phyloP scores from a whole-genome alignment of 2,113 vertebrate genomes.

The Laticauda laticaudata region DNA sequence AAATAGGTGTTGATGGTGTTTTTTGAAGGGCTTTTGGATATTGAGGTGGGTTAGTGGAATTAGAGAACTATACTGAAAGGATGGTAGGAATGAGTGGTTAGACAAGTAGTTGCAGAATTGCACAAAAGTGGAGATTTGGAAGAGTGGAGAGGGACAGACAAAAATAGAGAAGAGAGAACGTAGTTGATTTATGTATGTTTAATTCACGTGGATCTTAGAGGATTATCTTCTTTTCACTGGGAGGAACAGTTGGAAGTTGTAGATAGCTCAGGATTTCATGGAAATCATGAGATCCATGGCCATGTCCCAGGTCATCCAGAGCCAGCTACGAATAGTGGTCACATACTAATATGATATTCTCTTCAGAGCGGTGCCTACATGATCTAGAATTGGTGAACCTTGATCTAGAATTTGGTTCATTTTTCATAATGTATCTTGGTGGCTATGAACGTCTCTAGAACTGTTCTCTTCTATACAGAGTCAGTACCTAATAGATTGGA shows the following conservation, averaged over 20 bases:
- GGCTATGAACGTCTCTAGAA: neutral
- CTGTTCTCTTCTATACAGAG: neutral
- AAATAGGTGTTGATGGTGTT: too few relatives aligned
- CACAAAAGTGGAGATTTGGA: neutral
- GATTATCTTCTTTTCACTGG: too few relatives aligned
- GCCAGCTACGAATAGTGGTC: too few relatives aligned
- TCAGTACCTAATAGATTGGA: neutral
- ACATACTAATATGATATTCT: too few relatives aligned
- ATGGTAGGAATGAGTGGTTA: neutral
- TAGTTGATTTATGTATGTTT: neutral
- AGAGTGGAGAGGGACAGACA: neutral
- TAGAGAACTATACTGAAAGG: neutral
- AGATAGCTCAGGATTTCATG: too few relatives aligned
- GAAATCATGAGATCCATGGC: too few relatives aligned
- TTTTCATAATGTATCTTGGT: neutral
- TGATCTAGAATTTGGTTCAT: too few relatives aligned
- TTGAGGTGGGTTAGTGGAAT: neutral
- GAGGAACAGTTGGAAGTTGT: too few relatives aligned
- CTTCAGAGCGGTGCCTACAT: too few relatives aligned
- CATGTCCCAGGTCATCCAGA: too few relatives aligned
- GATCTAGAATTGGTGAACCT: too few relatives aligned
- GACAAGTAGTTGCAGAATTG: neutral
- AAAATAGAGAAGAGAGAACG: neutral
- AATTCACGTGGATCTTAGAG: neutral
- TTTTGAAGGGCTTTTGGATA: neutral